phyloP scores from a whole-genome alignment of 1,140 invertebrate species.

The Subanguina moxae region DNA sequence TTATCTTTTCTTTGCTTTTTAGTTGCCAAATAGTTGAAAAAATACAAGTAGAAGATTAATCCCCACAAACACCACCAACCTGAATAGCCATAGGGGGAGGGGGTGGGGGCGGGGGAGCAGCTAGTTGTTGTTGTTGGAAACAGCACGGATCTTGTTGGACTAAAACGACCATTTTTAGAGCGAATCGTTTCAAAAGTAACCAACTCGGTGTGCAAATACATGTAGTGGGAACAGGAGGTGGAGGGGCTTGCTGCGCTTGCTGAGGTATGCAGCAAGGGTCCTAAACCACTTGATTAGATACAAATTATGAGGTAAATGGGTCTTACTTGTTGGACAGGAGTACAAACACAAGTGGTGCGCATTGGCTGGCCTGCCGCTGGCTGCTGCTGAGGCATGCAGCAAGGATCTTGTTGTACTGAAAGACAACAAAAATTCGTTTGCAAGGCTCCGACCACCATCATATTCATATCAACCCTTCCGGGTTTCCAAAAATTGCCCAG shows the following conservation, averaged over 20 bases:
- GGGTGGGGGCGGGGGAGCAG: constrained; percentile 9
- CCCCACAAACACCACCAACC: background rate
- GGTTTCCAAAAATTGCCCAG: no score
- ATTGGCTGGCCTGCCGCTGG: no score
- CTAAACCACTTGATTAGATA: background rate
- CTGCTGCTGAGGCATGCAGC: constrained; percentile 17
- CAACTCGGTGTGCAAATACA: constrained; percentile 3
- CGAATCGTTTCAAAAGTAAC: no score
- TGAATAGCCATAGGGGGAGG: constrained; percentile 24
- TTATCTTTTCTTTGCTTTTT: background rate
- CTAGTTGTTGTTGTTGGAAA: constrained; percentile 10
- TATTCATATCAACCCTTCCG: no score
- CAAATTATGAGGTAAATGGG: background rate
- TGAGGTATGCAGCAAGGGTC: constrained; percentile 2
- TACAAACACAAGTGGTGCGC: background rate
- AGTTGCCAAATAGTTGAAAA: background rate
- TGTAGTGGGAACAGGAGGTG: background rate
- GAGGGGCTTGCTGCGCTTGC: background rate
- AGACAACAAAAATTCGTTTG: no score
- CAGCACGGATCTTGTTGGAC: constrained; percentile 1
- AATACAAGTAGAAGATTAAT: constrained; percentile 3
- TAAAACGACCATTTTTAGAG: background rate
- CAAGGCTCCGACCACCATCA: no score
- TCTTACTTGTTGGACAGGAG: background rate
- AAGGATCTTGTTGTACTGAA: constrained; percentile 24